phyloP scores from a whole-genome alignment of 1,140 invertebrate genomes.

The Dinothrombium tinctorium region DNA sequence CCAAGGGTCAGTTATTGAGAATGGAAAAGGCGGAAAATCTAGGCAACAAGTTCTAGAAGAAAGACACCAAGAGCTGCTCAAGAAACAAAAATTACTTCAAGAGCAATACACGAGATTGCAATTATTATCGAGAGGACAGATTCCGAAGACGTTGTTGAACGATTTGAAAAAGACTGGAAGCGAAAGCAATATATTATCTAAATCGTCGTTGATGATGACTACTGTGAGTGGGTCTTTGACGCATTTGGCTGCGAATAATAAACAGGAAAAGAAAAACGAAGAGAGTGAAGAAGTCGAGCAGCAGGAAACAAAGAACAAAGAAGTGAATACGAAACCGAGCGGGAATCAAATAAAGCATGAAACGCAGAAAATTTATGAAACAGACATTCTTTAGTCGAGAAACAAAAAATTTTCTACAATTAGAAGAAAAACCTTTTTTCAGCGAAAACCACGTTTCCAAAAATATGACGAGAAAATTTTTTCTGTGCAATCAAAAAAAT shows the following conservation, averaged over 20 bases:
- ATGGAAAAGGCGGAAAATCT: constrained; percentile 6
- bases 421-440: too few species aligned
- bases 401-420: too few species aligned
- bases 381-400: constrained; percentile 2
- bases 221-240: neutral
- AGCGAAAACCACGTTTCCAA: too few species aligned
- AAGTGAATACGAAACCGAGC: neutral
- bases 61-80: constrained; percentile 55
- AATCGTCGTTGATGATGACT: constrained; percentile 29
- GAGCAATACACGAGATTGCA: constrained; percentile 66
- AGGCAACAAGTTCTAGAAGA: constrained; percentile 52
- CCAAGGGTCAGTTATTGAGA: constrained; percentile 8
- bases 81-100: constrained; percentile 59
- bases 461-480: too few species aligned
- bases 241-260: neutral
- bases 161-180: constrained; percentile 61
- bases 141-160: constrained; percentile 26
- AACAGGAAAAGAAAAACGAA: neutral
- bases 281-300: neutral
- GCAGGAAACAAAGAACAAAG: neutral
- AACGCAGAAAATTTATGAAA: constrained; percentile 1
- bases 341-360: neutral
- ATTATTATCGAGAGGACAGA: constrained; percentile 48
- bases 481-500: too few species aligned
- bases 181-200: constrained; percentile 59